Evolutionary conservation across 2,113 vertebrate species (phyloP), one percentile per base, ranked within the genome.

Genomic region (Hyperopisus bebe): DNA sequence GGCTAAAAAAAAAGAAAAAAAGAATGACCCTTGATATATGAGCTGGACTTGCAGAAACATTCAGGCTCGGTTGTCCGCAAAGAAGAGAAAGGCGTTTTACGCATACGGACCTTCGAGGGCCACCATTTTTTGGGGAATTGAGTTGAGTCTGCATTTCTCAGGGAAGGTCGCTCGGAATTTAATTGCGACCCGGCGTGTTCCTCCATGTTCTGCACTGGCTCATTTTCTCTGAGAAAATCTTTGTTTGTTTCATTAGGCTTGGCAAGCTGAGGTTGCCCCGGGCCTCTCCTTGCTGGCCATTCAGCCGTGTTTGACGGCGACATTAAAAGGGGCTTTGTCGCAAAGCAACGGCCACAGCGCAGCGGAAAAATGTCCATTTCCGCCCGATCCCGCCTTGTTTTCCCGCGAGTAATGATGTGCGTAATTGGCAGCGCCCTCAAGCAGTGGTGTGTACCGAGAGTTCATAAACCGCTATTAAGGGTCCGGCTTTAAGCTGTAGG

Each of bases 241-340:
- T 89, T 95, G 93, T 95, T 96, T 95, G 93, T 94, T 95, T 92
- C 92, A 93, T 93, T 92, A 84, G 92, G 91, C 92, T 94, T 94
- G 94, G 93, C 94, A 92, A 94, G 94, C 92, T 89, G 89, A 94
- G 94, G 93, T 94, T 90, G 92, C 92, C 92, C 90, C 88, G n/a
- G 90, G 90, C 93, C 89, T 92, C 53, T 92, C 92, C 92, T 93
- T 91, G 89, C 92, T 89, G 91, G 80, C 95, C 93, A 94, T 96
- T 96, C 94, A 95, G 42, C 88, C 89, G 83, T 93, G 93, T 92
- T 91, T 95, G 93, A 95, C 91, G 90, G 93, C 66, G 89, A 92
- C 94, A 96, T 95, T 95, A 94, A 96, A 96, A 96, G 96, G 90
- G 92, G 84, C 95, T 96, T 96, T 96, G 96, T 97, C 94, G 96